Base-by-base conservation (phyloP, 2,113 vertebrate genomes). In the Narcine bancroftii region DNA sequence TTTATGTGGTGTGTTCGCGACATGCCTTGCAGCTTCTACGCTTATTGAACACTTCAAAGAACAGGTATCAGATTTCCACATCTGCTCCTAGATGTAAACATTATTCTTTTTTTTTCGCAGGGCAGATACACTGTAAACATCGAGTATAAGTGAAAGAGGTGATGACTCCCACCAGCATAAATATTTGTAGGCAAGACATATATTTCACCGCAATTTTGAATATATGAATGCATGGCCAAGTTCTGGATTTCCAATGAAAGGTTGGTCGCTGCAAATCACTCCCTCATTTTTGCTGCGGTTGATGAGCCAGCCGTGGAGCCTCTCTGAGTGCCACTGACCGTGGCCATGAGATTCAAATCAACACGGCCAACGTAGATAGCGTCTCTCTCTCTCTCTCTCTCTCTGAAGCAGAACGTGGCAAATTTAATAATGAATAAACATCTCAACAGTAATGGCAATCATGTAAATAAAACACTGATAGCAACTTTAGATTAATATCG, bases 331-430 rank as follows among this genome's bases (percentile, higher is more conserved):
- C 53, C 89, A 92, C 93, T 92, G 92, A 93, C 93, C 92, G 26
- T 93, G 94, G 94, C 94, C 93, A 1, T 93, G 94, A 94, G 93
- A 94, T 93, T 77, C 7, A 42, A 42, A 75, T 53, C 47, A 93
- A 69, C 89, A 45, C 87, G 63, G 36, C 21, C 89, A 66, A 69
- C 39, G 89, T 26, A 91, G 24, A 91, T 45, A 69, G 65, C 24
- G 39, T 47, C 29, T 71, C 65, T 89, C 85, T 65, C 21, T 47
- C 29, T 71, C 65, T 89, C 85, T 65, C 21, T 77, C 75, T 79
- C 76, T 91, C 42, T 47, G 89, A 69, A 69, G 71, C 65, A 91
- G 63, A 87, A 60, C 81, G 53, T 91, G 65, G 65, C 42, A 47
- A 71, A 33, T 69, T 65, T 47, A 42, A 71, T 33, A 65, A 89